Base-by-base conservation (phyloP, 2,888 invertebrate species). In the Callyntrura sp. region DNA sequence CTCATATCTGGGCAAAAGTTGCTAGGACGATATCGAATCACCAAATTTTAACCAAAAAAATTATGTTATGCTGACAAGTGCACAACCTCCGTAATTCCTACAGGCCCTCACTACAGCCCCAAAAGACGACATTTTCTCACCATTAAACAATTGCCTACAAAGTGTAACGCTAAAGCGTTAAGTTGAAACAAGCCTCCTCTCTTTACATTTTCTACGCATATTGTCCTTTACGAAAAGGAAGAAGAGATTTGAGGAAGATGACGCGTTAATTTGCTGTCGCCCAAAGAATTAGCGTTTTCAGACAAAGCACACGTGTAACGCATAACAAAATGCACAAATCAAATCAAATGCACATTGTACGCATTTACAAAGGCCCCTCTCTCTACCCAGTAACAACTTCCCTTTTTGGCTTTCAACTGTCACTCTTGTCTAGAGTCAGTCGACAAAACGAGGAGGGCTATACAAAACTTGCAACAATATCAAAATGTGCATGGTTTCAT, bases 221-320 rank as follows among this genome's bases (percentile, higher is more conserved):
- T 4, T 6, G 35, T 35, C 35, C 2, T 35, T n/a, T n/a, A n/a
- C n/a, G n/a, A 6, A 35, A 35, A 6, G 43, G 11, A 70, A 70
- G 65, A 60, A 3, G 60, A 65, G 28, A 12, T 11, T 6, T 35
- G 17, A 70, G 45, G 43, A 70, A 35, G 55, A 73, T 68, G 65
- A 78, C 78, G 48, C 85, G 85, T 85, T 85, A 78, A 78, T 85
- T 85, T 78, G 70, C 51, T 78, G 85, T 85, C 85, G 85, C 85
- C 78, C 25, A 85, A 73, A 78, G 76, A 78, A 65, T 78, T 70
- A 70, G 70, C 43, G 70, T 43, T 70, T 43, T 35, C 12, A 43
- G n/a, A n/a, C 43, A 17, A 68, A 28, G 35, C 11, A 43, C 68
- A 45, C 70, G 43, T 70, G 70, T n/a, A 43, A 35, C 17, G 70